Base-by-base conservation (phyloP, 2,888 invertebrate species). In the Koerneria pararmatus region DNA sequence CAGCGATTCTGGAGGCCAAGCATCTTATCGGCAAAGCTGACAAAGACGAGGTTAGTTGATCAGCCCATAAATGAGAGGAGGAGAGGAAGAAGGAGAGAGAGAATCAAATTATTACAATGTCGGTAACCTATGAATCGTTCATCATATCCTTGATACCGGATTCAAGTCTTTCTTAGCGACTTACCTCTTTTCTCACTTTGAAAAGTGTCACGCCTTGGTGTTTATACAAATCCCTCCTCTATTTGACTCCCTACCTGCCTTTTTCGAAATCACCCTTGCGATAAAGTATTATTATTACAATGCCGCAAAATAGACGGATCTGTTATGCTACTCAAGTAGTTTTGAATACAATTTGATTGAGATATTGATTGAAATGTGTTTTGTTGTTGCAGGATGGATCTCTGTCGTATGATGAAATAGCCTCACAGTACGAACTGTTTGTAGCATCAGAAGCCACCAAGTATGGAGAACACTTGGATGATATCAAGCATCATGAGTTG, bases 401-500 rank as follows among this genome's bases (percentile, higher is more conserved):
- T 69, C 86, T 95, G 46, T 89, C 90, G 1, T 91, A 89, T 84
- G 87, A 88, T 1, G 95, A 95, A 87, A 88, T 95, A 56, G 84
- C 93, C 0, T 87, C 88, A 0, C 91, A 93, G 83, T 90, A 93
- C 84, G 90, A 91, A 73, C 88, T 89, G 62, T 95, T 95, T 86
- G 94, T 94, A 3, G 93, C 94, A 63, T 92, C 92, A 82, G 93
- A 94, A 86, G 92, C 90, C 5, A 91, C 92, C 0, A 91, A 91
- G 85, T 91, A 91, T 85, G 92, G 91, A 19, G 89, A 91, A 82
- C 91, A 92, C 84, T 86, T 92, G 69, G 89, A 91, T 77, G 90
- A 91, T 72, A 89, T 91, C 63, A 89, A 91, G 34, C 82, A 80
- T 59, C 77, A 79, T 27, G 82, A 82, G 63, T 69, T 82, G 31